Evolutionary conservation across 2,797 vertebrate species (phyloP).

Genomic region (Enoplosus armatus): DNA sequence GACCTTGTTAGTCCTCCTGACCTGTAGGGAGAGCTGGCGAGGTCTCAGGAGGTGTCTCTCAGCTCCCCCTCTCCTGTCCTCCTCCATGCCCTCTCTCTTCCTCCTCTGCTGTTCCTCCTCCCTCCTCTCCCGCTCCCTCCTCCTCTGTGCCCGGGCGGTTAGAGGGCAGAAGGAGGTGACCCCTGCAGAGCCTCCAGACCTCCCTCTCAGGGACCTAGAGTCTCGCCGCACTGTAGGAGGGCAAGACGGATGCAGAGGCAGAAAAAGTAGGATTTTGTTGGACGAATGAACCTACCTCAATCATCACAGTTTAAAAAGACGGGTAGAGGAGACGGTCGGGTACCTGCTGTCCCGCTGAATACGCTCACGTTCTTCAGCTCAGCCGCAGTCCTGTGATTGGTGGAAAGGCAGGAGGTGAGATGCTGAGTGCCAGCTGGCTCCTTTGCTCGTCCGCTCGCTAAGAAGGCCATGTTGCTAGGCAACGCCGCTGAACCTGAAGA

Average conservation of each 20-base stretch:
- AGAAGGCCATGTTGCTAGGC: constrained; percentile 94
- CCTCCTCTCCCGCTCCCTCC: constrained; percentile 43
- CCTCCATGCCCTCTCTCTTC: constrained; percentile 18
- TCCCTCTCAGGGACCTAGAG: constrained; percentile 30
- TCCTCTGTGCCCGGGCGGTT: constrained; percentile 47
- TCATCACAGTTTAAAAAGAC: neutral
- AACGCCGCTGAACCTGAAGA: constrained; percentile 91
- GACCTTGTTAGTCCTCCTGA: constrained; percentile 60
- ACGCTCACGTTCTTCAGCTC: constrained; percentile 33
- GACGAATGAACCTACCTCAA: neutral
- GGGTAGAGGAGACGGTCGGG: neutral
- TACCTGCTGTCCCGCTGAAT: constrained; percentile 53
- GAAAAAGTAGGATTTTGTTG: neutral
- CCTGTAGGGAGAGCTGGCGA: constrained; percentile 62
- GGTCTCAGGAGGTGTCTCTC: constrained; percentile 58
- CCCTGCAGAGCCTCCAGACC: constrained; percentile 3
- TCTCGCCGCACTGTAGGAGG: constrained; percentile 39
- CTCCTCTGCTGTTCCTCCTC: constrained; percentile 39
- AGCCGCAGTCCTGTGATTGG: constrained; percentile 39
- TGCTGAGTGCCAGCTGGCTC: constrained; percentile 3
- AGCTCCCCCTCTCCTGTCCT: constrained; percentile 15
- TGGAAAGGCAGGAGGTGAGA: constrained; percentile 47
- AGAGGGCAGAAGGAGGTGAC: constrained; percentile 30
- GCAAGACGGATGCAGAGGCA: neutral
- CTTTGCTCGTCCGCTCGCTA: constrained; percentile 90